A percentile compares a stretch with the other conserved stretches of the same genome.
These are phyloP conservation scores for Cetoscarus ocellatus DNA, from an alignment of 2,797 vertebrate species.

Conservation along the genomic window DNA sequence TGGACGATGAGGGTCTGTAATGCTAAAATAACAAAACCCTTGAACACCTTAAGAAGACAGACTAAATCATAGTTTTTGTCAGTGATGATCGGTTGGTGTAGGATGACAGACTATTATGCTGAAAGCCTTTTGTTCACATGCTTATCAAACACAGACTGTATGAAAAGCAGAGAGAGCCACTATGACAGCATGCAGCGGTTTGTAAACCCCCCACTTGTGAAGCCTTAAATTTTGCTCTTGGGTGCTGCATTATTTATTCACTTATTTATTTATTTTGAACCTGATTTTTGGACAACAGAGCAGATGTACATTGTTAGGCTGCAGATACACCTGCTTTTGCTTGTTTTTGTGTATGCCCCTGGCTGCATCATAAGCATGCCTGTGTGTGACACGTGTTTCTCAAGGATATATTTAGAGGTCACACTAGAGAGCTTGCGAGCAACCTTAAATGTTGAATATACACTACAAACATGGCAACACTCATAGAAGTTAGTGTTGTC, in stretches of 20 bases:
- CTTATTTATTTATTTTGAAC: neutral
- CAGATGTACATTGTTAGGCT: neutral
- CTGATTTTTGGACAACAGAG: neutral
- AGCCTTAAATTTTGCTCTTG: neutral
- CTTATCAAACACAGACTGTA: slow-evolving; percentile 9
- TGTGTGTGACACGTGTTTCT: too few species aligned
- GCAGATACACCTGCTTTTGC: too few species aligned
- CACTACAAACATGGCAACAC: too few species aligned
- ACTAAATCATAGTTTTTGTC: slow-evolving; percentile 26
- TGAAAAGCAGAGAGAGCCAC: slow-evolving; percentile 6
- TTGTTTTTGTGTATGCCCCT: too few species aligned
- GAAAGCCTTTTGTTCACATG: slow-evolving; percentile 29
- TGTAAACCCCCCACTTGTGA: neutral
- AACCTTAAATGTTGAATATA: too few species aligned
- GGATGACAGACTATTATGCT: slow-evolving; percentile 22
- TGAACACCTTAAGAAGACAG: slow-evolving; percentile 20
- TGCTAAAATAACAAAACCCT: neutral
- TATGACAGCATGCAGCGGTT: neutral
- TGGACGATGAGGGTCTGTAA: slow-evolving; percentile 13
- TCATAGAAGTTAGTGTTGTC: too few species aligned
- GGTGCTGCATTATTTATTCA: neutral
- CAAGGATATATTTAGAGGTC: too few species aligned
- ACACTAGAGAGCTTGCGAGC: too few species aligned
- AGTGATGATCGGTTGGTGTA: slow-evolving; percentile 5
- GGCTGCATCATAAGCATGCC: too few species aligned